Conservation (phyloP, 2,113 vertebrate species). For the Pygoscelis adeliae region DNA sequence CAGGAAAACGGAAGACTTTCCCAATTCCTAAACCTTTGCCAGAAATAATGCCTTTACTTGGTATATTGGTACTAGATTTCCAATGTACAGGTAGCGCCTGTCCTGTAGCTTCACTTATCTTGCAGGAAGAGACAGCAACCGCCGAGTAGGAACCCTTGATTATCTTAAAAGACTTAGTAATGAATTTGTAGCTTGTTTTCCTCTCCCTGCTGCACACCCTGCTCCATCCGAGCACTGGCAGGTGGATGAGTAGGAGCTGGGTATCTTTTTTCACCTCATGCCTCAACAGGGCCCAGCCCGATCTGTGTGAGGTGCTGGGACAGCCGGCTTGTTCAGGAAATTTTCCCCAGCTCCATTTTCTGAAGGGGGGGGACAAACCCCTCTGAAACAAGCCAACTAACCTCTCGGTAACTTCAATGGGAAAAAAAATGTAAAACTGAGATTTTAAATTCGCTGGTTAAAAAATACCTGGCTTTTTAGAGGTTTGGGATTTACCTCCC, state of each 20-base stretch:
- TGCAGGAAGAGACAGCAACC: not conserved
- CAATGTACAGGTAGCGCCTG: fast-evolving
- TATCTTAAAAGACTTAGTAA: not conserved
- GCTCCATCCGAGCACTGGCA: not conserved
- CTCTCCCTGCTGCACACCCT: not conserved
- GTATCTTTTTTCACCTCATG: fast-evolving
- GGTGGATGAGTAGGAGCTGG: not conserved
- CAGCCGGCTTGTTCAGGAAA: not conserved
- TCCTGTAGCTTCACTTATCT: not conserved
- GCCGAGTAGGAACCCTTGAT: not conserved
- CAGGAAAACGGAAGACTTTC: not conserved
- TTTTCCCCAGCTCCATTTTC: too few species aligned
- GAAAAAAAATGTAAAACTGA: fast-evolving
- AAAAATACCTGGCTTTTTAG: not conserved
- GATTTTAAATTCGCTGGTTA: not conserved
- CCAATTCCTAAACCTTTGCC: not conserved
- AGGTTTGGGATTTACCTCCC: not conserved
- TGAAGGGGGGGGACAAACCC: too few species aligned
- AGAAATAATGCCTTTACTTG: not conserved
- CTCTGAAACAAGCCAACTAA: too few species aligned
- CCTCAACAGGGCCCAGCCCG: not conserved
- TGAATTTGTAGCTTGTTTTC: not conserved
- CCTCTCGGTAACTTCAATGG: too few species aligned
- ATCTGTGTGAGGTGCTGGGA: fast-evolving
- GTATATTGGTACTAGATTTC: not conserved